These are phyloP conservation scores for Aleiodes sp. DNA, from an alignment of 1,140 invertebrate genomes.

Conservation along the genomic window DNA sequence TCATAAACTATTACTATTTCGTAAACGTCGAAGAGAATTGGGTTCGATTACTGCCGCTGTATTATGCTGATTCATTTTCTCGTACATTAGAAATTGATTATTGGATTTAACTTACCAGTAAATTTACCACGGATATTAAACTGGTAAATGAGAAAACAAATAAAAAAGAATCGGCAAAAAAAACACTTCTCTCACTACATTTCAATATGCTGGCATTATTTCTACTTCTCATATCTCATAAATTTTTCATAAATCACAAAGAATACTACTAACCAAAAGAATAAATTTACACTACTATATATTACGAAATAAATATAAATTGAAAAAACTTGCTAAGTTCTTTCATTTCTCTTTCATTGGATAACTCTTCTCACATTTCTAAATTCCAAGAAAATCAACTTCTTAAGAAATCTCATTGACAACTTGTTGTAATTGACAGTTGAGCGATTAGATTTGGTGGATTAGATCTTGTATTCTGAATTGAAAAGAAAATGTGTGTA, in stretches of 20 bases:
- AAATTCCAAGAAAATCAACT: no score
- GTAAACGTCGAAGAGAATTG: neutral
- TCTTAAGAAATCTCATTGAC: neutral
- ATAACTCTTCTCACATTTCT: no score
- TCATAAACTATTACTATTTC: neutral
- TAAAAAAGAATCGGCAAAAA: no score
- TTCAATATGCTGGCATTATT: neutral
- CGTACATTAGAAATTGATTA: neutral
- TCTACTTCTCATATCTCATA: neutral
- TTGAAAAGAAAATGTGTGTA: neutral
- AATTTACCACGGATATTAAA: neutral
- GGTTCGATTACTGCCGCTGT: neutral
- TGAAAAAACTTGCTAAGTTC: no score
- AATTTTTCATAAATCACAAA: neutral
- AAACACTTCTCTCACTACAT: no score
- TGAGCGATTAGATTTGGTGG: neutral
- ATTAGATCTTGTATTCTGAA: neutral
- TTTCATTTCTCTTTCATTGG: no score
- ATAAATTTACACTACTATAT: neutral
- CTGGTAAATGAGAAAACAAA: neutral
- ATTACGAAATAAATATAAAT: neutral
- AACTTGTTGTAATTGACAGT: neutral
- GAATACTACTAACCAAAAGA: neutral
- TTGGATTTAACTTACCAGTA: neutral
- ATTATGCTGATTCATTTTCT: neutral